Base-by-base conservation (phyloP, 1,140 invertebrate species). In the Conus ventricosus region DNA sequence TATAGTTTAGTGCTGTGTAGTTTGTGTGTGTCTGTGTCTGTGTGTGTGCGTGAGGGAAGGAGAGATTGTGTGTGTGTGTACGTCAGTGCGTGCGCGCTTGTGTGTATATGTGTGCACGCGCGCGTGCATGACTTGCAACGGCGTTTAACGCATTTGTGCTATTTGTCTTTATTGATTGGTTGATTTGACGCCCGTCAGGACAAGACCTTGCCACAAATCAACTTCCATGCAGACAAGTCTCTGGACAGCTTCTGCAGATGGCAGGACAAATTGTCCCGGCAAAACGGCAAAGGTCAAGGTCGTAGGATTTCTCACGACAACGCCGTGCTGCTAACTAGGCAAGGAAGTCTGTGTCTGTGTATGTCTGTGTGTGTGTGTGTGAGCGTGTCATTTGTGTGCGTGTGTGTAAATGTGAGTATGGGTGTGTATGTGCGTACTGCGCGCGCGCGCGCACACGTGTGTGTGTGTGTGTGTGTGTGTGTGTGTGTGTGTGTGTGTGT, bases 271-370 rank as follows among this genome's bases (percentile, higher is more conserved):
- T 95, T 97, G 80, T 98, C 94, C 78, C 88, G 39, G 4, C 80
- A 81, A 17, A 39, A 8, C 76, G 8, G 27, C 80, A 81, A 54
- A 54, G 51, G 80, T 20, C 80, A 54, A 54, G 80, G 80, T 63
- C 97, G 97, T 0, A 97, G 97, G 0, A 96, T 97, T 92, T 98
- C 98, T 92, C 98, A 99, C 94, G 98, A 99, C 92, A 98, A 98
- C 5, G 98, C 98, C 80, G 97, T 99, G 90, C 96, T 99, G 6
- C 96, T 99, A 39, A 99, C 98, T 60, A 97, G 97, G 96, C 97
- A 95, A 92, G 92, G 23, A 7, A 71, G 7, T 8, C 4, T 6
- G 10, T 11, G 51, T 15, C 5, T 71, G 11, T 11, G 67, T n/a
- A 4, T 71, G 67, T 6, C 0, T 23, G 67, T 71, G 67, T 23